phyloP scores from a whole-genome alignment of 2,888 invertebrate genomes.

The Sisyra terminalis region DNA sequence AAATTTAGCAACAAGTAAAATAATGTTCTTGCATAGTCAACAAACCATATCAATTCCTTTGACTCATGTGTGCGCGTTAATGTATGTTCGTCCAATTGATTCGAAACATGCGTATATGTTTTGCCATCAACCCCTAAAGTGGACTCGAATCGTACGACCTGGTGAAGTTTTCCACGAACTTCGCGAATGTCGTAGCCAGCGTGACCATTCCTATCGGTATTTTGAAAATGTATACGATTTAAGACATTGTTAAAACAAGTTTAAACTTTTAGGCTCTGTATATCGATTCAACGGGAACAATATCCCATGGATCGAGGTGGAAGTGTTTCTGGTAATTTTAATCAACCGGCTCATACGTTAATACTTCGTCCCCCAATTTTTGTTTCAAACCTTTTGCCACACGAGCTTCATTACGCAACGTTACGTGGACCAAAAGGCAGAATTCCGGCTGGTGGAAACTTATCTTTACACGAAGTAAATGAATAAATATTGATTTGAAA shows the following conservation, averaged over 20 bases:
- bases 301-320: slow-evolving; percentile 51
- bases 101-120: slow-evolving; percentile 31
- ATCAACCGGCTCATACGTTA: slow-evolving; percentile 75
- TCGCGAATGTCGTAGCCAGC: slow-evolving; percentile 27
- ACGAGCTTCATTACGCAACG: slow-evolving; percentile 47
- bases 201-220: slow-evolving; percentile 30
- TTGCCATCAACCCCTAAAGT: slow-evolving; percentile 39
- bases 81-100: slow-evolving; percentile 56
- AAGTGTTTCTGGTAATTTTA: slow-evolving; percentile 17
- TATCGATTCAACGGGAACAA: slow-evolving; percentile 60
- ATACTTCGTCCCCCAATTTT: slow-evolving; percentile 70
- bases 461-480: slow-evolving; percentile 18
- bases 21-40: slow-evolving; percentile 32
- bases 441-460: slow-evolving; percentile 5
- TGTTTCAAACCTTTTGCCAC: slow-evolving; percentile 75
- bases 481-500: slow-evolving; percentile 8
- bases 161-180: slow-evolving; percentile 26
- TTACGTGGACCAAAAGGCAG: slow-evolving; percentile 11
- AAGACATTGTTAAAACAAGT: slow-evolving; percentile 4
- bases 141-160: slow-evolving; percentile 37
- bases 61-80: slow-evolving; percentile 50
- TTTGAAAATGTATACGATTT: too few species aligned
- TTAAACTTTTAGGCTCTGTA: slow-evolving; percentile 46
- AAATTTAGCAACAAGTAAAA: slow-evolving; percentile 20
- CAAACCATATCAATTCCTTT: slow-evolving; percentile 60